phyloP scores from a whole-genome alignment of 2,113 vertebrate genomes.

The Carlito syrichta region DNA sequence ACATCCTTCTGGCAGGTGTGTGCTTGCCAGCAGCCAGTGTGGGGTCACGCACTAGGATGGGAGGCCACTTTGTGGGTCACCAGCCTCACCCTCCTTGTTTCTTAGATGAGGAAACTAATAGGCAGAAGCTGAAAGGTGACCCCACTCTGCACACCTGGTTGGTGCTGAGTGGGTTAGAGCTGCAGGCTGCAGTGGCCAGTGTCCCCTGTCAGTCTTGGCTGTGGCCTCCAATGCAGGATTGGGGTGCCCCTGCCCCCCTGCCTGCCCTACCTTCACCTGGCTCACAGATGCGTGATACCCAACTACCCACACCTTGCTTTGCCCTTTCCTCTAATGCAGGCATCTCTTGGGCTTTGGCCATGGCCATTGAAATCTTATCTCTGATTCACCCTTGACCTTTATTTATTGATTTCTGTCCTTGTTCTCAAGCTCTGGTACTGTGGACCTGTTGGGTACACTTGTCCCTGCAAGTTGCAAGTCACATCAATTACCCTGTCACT shows the following conservation, averaged over 20 bases:
- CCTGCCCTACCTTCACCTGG: not conserved
- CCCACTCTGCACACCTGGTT: not conserved
- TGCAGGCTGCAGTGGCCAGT: not conserved
- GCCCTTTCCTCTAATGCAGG: not conserved
- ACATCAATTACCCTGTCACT: not conserved
- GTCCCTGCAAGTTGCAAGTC: not conserved
- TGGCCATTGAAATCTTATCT: not conserved
- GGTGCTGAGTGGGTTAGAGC: not conserved
- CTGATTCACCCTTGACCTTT: not conserved
- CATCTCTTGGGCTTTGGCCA: not conserved
- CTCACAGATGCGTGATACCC: not conserved
- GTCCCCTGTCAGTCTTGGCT: not conserved
- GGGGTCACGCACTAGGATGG: not conserved
- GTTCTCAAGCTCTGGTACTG: not conserved
- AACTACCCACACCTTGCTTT: not conserved
- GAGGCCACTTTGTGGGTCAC: not conserved
- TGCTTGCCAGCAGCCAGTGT: conserved; percentile 22
- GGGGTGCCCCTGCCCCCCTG: no score
- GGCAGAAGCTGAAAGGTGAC: not conserved
- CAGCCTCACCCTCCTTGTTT: rapidly evolving
- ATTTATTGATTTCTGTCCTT: not conserved
- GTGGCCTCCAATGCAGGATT: not conserved
- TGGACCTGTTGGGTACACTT: not conserved
- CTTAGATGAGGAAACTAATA: no score
- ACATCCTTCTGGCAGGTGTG: conserved; percentile 46